These are phyloP conservation scores for Eristalinus sepulchralis DNA, from an alignment of 2,888 invertebrate genomes.

Conservation along the genomic window DNA sequence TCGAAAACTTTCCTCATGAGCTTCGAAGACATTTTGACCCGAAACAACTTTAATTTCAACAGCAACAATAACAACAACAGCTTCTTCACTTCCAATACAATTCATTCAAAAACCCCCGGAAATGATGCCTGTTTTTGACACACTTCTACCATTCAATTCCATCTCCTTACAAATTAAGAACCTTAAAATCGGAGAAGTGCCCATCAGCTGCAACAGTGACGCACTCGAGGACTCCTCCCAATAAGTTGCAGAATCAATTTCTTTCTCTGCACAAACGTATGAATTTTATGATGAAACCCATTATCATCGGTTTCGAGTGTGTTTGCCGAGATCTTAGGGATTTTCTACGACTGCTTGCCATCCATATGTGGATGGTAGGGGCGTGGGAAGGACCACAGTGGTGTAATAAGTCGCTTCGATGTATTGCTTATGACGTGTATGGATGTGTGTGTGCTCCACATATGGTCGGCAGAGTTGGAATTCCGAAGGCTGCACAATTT, in stretches of 20 bases:
- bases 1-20: too few species aligned
- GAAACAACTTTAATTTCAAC: too few species aligned
- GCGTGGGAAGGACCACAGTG: not conserved
- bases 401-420: too few species aligned
- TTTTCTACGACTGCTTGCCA: not conserved
- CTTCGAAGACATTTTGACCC: too few species aligned
- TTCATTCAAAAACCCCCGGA: too few species aligned
- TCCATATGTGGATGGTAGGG: not conserved
- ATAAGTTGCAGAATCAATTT: not conserved
- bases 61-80: too few species aligned
- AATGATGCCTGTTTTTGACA: too few species aligned
- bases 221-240: not conserved
- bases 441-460: not conserved
- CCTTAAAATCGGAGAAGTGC: too few species aligned
- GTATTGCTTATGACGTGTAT: not conserved
- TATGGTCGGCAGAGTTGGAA: not conserved
- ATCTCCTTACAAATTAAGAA: too few species aligned
- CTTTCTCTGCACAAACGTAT: not conserved
- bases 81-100: too few species aligned
- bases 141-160: too few species aligned
- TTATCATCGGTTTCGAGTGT: not conserved
- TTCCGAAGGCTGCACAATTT: not conserved
- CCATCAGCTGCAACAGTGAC: too few species aligned
- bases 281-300: not conserved
- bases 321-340: constrained; percentile 10